phyloP scores from a whole-genome alignment of 2,888 invertebrate species.

The Sphaerophoria taeniata region DNA sequence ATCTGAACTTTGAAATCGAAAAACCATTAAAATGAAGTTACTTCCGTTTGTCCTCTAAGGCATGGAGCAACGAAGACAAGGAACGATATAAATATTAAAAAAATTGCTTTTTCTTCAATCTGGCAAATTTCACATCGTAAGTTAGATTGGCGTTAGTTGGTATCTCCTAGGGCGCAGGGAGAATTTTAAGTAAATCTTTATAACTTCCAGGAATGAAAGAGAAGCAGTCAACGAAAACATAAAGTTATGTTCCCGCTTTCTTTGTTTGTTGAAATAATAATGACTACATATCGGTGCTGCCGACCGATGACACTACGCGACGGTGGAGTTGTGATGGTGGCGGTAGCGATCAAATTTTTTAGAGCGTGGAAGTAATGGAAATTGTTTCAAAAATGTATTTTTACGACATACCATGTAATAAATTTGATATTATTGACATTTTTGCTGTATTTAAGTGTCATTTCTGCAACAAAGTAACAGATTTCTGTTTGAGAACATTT shows the following conservation, averaged over 20 bases:
- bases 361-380: constrained; percentile 34
- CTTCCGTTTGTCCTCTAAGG: too few relatives aligned
- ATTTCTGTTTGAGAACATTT: too few relatives aligned
- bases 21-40: constrained; percentile 66
- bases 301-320: too few relatives aligned
- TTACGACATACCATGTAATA: constrained; percentile 33
- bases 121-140: constrained; percentile 64
- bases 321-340: too few relatives aligned
- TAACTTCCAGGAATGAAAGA: neutral
- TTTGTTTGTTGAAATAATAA: constrained; percentile 2
- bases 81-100: constrained; percentile 32
- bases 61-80: too few relatives aligned
- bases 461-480: neutral
- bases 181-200: neutral
- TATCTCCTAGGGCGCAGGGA: neutral
- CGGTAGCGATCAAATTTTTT: too few relatives aligned
- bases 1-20: constrained; percentile 50
- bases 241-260: constrained; percentile 7
- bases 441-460: constrained; percentile 24
- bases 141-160: constrained; percentile 27
- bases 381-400: constrained; percentile 49
- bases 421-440: constrained; percentile 48
- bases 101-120: constrained; percentile 64
- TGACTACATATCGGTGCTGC: neutral
- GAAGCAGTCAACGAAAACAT: constrained; percentile 43